A percentile compares a stretch with the other conserved stretches of the same genome.
Evolutionary conservation across 2,797 vertebrate species (phyloP).

Genomic region (Oryzias sinensis): DNA sequence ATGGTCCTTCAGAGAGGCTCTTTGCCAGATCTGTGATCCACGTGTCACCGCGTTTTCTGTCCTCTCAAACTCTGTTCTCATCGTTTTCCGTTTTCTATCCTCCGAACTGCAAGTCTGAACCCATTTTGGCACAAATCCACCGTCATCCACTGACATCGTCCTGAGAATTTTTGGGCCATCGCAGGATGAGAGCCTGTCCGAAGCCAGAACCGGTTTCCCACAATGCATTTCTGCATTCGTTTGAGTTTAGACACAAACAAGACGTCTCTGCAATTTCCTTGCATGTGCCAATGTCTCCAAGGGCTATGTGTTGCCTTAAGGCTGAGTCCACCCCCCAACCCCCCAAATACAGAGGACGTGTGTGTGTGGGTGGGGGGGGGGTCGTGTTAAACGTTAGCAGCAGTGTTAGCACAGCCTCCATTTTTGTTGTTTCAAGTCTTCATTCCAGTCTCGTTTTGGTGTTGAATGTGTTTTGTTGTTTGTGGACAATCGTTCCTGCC

Average conservation of each 20-base stretch:
- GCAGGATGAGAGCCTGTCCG: constrained; percentile 1
- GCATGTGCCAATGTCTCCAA: constrained; percentile 77
- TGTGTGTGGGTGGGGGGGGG: constrained; percentile 13
- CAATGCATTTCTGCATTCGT: not conserved
- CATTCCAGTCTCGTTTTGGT: constrained; percentile 6
- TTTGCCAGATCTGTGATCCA: not conserved
- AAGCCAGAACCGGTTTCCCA: constrained; percentile 6
- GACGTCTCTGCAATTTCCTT: constrained; percentile 59
- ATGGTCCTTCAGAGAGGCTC: not conserved
- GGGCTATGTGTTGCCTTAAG: constrained; percentile 82
- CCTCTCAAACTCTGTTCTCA: constrained; percentile 1
- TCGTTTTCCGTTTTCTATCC: not conserved
- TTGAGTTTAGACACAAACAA: constrained; percentile 27
- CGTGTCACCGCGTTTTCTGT: not conserved
- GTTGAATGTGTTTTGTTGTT: constrained; percentile 15
- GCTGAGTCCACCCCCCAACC: constrained; percentile 58
- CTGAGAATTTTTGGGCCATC: constrained; percentile 7
- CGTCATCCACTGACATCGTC: not conserved
- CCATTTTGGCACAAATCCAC: constrained; percentile 11
- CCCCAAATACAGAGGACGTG: constrained; percentile 5
- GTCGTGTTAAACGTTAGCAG: constrained; percentile 26
- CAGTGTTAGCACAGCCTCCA: constrained; percentile 31
- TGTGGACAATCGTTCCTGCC: constrained; percentile 16
- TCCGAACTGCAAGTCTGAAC: constrained; percentile 6
- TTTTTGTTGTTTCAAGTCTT: constrained; percentile 14